These are phyloP conservation scores for Aphelinus atriplicis DNA, from an alignment of 1,140 invertebrate genomes.

Conservation along the genomic window DNA sequence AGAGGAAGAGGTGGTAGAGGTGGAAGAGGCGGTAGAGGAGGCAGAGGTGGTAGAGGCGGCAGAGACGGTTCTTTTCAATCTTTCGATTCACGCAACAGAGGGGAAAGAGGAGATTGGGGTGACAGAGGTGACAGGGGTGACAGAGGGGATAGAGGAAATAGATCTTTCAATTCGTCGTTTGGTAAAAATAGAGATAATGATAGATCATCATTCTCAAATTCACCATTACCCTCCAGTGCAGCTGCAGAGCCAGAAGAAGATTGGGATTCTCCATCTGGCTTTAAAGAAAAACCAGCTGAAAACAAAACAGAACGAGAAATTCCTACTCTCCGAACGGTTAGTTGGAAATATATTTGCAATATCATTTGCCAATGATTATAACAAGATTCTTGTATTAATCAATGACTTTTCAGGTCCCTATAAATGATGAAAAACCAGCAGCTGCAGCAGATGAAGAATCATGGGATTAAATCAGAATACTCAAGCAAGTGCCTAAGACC, in stretches of 20 bases:
- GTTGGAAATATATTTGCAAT: constrained; percentile 6
- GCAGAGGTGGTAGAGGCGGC: constrained; percentile 13
- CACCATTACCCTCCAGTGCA: no score
- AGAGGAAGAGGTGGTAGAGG: constrained; percentile 27
- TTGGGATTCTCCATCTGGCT: constrained; percentile 33
- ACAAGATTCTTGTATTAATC: no score
- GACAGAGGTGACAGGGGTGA: neutral
- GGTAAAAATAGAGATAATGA: constrained; percentile 13
- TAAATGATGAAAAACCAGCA: neutral
- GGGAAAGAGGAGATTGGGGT: constrained; percentile 19
- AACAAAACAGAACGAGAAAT: neutral
- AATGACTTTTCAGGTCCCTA: neutral
- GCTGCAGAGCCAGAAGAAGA: constrained; percentile 29
- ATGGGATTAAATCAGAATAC: constrained; percentile 31
- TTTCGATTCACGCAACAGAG: constrained; percentile 21
- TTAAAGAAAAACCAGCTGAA: constrained; percentile 1
- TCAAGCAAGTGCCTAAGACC: constrained; percentile 26
- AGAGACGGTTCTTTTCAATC: constrained; percentile 10
- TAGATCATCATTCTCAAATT: neutral
- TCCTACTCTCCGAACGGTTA: constrained; percentile 1
- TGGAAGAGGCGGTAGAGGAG: constrained; percentile 7
- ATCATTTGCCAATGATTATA: neutral
- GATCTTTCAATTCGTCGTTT: constrained; percentile 4
- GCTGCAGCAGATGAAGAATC: constrained; percentile 30
- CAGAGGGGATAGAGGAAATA: constrained; percentile 7